Conservation (phyloP, 2,888 invertebrate genomes). For the Drosophila neotestacea region DNA sequence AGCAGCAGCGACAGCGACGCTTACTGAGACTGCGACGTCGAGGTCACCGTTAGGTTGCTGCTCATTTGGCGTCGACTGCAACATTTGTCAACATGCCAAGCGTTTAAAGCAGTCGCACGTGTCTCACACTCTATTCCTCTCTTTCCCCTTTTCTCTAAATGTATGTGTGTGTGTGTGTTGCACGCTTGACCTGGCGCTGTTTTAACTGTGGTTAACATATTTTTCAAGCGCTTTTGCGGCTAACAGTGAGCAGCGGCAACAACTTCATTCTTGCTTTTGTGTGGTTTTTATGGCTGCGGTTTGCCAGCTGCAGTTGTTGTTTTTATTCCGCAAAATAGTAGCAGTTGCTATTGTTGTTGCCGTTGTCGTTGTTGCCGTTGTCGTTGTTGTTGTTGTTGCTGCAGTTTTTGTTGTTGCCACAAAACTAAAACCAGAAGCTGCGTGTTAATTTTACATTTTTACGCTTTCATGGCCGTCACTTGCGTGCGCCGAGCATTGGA, state of each 20-base stretch:
- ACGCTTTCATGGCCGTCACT: slow-evolving; percentile 79
- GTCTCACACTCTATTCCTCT: slow-evolving; percentile 30
- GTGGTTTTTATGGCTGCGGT: slow-evolving; percentile 80
- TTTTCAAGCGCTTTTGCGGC: slow-evolving; percentile 81
- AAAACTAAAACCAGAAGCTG: slow-evolving; percentile 80
- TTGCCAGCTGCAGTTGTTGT: slow-evolving; percentile 60
- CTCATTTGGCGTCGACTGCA: slow-evolving; percentile 76
- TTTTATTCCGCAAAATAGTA: slow-evolving; percentile 20
- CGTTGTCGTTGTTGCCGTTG: slow-evolving; percentile 31
- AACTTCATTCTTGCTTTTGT: slow-evolving; percentile 81
- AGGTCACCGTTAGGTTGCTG: slow-evolving; percentile 73
- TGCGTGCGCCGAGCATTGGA: slow-evolving; percentile 70
- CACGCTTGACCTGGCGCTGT: slow-evolving; percentile 80
- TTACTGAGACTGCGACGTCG: slow-evolving; percentile 29
- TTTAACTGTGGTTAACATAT: slow-evolving; percentile 80
- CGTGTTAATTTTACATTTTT: slow-evolving; percentile 81
- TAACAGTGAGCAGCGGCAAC: slow-evolving; percentile 73
- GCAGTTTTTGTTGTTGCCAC: slow-evolving; percentile 50
- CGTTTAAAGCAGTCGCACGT: slow-evolving; percentile 65
- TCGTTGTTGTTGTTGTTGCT: slow-evolving; percentile 20
- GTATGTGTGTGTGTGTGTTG: slow-evolving; percentile 38
- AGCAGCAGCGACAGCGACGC: slow-evolving; percentile 12
- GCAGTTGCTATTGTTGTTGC: slow-evolving; percentile 24
- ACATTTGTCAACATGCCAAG: slow-evolving; percentile 81
- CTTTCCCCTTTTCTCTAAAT: slow-evolving; percentile 8